Conservation (phyloP, 2,888 invertebrate genomes). For the Dendrolimus houi region DNA sequence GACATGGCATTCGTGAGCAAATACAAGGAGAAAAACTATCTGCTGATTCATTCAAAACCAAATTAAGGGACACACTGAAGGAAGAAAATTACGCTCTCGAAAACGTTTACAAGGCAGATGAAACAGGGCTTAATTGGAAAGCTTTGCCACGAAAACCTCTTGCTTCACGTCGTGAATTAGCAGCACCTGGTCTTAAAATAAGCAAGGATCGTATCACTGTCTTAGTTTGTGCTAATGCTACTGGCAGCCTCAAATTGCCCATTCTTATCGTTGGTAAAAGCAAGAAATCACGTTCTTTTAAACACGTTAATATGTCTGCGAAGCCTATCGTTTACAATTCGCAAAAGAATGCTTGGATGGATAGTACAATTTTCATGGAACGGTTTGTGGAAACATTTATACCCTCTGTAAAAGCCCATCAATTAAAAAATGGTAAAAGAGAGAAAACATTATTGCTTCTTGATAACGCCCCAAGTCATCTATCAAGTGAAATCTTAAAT, state of each 20-base stretch:
- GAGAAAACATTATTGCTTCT: too few species aligned
- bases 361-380: too few species aligned
- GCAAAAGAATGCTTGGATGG: too few species aligned
- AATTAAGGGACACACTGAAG: slow-evolving; percentile 9
- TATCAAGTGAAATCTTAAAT: too few species aligned
- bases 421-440: too few species aligned
- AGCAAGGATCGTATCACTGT: slow-evolving; percentile 8
- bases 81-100: slow-evolving; percentile 10
- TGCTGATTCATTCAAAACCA: slow-evolving; percentile 6
- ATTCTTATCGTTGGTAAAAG: slow-evolving; percentile 15
- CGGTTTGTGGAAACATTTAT: too few species aligned
- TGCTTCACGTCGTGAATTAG: slow-evolving; percentile 10
- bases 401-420: too few species aligned
- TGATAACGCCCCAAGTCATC: too few species aligned
- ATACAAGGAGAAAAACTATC: slow-evolving; percentile 8
- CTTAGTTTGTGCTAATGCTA: slow-evolving; percentile 12
- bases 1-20: slow-evolving; percentile 9
- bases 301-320: slow-evolving; percentile 9
- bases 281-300: slow-evolving; percentile 15
- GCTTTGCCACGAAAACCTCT: slow-evolving; percentile 11
- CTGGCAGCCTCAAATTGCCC: slow-evolving; percentile 13
- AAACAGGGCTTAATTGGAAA: slow-evolving; percentile 14
- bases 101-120: slow-evolving; percentile 13
- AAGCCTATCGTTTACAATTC: too few species aligned
- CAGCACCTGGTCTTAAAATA: slow-evolving; percentile 6